These are phyloP conservation scores for Entomobrya proxima DNA, from an alignment of 2,888 invertebrate species.

Conservation along the genomic window DNA sequence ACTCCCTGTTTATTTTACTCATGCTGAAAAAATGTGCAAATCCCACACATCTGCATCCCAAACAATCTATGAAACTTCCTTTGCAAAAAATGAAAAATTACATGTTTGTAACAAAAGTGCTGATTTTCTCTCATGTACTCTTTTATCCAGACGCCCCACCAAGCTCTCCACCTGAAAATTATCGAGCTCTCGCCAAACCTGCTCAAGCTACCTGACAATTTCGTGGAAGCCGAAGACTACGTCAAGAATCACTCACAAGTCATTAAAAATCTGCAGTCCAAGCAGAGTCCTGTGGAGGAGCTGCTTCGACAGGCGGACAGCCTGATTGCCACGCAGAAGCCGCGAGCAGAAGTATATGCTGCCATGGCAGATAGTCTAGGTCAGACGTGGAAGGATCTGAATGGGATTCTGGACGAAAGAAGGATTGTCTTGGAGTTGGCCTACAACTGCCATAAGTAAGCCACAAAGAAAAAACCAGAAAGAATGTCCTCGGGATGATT, in stretches of 20 bases:
- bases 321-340: slow-evolving; percentile 86
- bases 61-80: no score
- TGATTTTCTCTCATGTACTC: no score
- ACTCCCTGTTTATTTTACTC: no score
- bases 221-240: slow-evolving; percentile 86
- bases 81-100: no score
- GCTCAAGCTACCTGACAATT: slow-evolving; percentile 86
- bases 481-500: background rate
- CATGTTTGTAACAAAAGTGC: no score
- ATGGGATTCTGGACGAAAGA: slow-evolving; percentile 79
- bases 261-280: slow-evolving; percentile 86
- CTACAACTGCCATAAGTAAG: slow-evolving; percentile 67
- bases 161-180: slow-evolving; percentile 85
- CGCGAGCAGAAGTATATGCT: slow-evolving; percentile 85
- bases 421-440: slow-evolving; percentile 66
- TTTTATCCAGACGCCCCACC: slow-evolving; percentile 67
- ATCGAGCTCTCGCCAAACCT: slow-evolving; percentile 90
- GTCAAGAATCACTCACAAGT: slow-evolving; percentile 90
- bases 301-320: slow-evolving; percentile 91
- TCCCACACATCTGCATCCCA: no score
- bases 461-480: background rate
- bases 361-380: slow-evolving; percentile 86
- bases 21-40: no score
- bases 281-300: slow-evolving; percentile 92
- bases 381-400: slow-evolving; percentile 80